phyloP scores from a whole-genome alignment of 2,797 vertebrate species.

The Clarias fuscus region DNA sequence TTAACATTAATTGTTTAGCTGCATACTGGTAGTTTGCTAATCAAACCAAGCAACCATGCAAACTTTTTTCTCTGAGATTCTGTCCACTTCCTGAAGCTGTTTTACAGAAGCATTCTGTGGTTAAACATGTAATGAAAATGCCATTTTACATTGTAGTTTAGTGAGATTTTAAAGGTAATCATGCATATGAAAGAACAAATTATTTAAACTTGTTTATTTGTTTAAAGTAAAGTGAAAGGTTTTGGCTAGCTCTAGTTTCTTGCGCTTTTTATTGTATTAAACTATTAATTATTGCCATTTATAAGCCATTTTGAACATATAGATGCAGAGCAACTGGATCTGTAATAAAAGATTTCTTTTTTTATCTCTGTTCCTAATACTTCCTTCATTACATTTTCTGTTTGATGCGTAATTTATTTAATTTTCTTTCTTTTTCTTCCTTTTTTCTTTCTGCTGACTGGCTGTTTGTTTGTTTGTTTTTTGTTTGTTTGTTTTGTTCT shows the following conservation, averaged over 20 bases:
- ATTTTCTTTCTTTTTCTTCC: no score
- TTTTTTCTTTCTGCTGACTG: no score
- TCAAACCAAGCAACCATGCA: neutral
- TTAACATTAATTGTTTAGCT: no score
- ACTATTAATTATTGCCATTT: neutral
- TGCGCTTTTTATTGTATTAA: neutral
- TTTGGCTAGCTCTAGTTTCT: neutral
- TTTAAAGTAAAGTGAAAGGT: neutral
- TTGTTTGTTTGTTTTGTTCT: no score
- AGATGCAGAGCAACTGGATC: no score
- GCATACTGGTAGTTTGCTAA: neutral
- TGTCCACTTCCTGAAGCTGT: neutral
- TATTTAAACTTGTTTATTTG: neutral
- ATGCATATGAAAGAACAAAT: neutral
- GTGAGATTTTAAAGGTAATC: neutral
- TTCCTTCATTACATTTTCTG: no score
- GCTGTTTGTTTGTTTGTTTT: no score
- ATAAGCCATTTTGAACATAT: no score
- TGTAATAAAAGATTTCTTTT: no score
- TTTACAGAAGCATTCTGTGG: neutral
- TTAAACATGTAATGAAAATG: neutral
- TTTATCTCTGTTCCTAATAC: no score
- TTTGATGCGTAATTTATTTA: no score
- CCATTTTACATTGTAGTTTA: neutral
- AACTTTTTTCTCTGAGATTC: neutral